phyloP scores from a whole-genome alignment of 2,797 vertebrate genomes.

The Galagoides demidoff region DNA sequence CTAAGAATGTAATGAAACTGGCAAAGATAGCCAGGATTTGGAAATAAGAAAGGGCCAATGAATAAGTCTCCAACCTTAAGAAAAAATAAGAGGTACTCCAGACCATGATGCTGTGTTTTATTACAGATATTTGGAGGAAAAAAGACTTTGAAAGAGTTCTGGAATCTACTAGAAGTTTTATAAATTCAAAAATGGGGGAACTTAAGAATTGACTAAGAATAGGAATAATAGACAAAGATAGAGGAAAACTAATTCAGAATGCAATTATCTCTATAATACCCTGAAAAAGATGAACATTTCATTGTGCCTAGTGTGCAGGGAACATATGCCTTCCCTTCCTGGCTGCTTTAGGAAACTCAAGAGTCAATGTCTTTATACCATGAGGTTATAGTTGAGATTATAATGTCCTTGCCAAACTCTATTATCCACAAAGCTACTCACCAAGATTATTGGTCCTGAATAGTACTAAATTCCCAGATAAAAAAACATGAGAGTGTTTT shows the following conservation, averaged over 20 bases:
- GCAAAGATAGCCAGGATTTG: background rate
- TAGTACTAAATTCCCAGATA: background rate
- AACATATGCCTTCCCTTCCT: too few relatives aligned
- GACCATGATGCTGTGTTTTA: background rate
- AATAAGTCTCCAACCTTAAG: background rate
- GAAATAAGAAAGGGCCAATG: background rate
- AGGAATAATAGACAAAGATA: background rate
- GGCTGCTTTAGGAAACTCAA: background rate
- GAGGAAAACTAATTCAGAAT: background rate
- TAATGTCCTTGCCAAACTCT: background rate
- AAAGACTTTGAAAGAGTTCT: background rate
- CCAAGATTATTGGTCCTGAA: background rate
- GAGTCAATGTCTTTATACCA: background rate
- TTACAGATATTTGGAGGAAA: background rate
- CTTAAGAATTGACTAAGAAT: background rate
- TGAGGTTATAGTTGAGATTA: background rate
- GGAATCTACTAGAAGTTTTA: background rate
- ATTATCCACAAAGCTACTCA: background rate
- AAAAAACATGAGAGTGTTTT: background rate
- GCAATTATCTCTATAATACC: background rate
- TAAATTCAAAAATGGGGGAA: conserved; percentile 23
- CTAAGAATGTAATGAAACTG: conserved; percentile 1
- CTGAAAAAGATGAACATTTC: background rate
- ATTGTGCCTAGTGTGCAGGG: background rate
- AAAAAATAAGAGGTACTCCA: background rate